phyloP scores from a whole-genome alignment of 2,113 vertebrate species.

The Limnothrissa miodon region DNA sequence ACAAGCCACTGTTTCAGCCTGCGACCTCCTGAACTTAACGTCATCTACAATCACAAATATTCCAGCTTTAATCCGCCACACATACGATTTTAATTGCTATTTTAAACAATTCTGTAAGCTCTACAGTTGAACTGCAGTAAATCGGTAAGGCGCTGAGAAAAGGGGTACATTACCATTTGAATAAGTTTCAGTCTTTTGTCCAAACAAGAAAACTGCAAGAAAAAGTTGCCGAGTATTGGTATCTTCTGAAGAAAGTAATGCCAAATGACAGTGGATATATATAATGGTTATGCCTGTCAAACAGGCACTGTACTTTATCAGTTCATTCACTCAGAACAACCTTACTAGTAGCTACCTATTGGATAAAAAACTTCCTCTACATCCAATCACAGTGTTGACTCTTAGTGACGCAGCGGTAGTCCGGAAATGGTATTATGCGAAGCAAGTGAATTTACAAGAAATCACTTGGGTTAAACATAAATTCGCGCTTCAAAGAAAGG shows the following conservation, averaged over 20 bases:
- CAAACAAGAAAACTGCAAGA: neutral
- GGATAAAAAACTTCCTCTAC: neutral
- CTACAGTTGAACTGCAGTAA: neutral
- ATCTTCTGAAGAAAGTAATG: neutral
- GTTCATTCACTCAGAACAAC: slow-evolving; percentile 55
- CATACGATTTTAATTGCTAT: neutral
- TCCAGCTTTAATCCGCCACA: neutral
- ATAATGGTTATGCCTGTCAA: neutral
- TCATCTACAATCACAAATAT: slow-evolving; percentile 69
- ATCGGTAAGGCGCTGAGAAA: neutral
- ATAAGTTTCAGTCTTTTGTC: neutral
- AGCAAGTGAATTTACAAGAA: slow-evolving; percentile 83
- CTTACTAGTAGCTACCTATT: slow-evolving; percentile 29
- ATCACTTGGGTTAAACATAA: slow-evolving; percentile 53
- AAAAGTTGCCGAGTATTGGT: neutral
- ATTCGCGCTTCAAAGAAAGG: neutral
- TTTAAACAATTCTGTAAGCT: neutral
- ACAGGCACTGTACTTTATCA: slow-evolving; percentile 29
- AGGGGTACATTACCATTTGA: neutral
- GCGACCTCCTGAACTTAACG: slow-evolving; percentile 78
- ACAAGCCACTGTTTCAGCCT: slow-evolving; percentile 95
- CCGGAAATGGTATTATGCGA: slow-evolving; percentile 68
- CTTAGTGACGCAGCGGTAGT: slow-evolving; percentile 29
- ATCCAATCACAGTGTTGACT: slow-evolving; percentile 53
- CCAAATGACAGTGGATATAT: no score